Percentiles rank a stretch among this genome's conserved stretches.
phyloP scores from a whole-genome alignment of 2,113 vertebrate genomes.

The Atlantisia rogersi region DNA sequence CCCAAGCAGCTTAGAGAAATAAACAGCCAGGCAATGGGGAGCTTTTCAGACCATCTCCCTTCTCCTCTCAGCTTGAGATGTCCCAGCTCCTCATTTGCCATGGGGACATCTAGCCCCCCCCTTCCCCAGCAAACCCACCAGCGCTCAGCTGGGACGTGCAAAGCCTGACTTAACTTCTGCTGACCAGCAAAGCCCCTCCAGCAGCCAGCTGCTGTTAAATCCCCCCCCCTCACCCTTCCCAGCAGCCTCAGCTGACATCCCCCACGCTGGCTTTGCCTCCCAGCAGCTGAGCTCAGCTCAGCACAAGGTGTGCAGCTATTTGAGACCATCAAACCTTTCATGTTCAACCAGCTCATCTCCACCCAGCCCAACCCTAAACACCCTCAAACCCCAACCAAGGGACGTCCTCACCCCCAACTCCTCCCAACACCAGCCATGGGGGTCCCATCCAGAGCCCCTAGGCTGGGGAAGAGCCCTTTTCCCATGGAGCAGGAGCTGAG shows the following conservation, averaged over 20 bases:
- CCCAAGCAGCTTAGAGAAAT: neutral
- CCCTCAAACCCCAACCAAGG: rapidly evolving
- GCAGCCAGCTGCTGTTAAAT: rapidly evolving
- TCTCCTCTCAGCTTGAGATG: neutral
- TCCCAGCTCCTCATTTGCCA: neutral
- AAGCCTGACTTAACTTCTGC: neutral
- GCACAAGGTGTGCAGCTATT: neutral
- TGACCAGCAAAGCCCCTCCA: neutral
- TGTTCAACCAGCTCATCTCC: neutral
- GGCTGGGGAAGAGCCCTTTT: neutral
- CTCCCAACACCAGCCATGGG: neutral
- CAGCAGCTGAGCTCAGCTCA: neutral
- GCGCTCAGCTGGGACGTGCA: neutral
- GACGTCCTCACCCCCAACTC: neutral
- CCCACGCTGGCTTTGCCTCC: neutral
- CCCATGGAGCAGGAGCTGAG: neutral
- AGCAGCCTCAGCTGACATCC: neutral
- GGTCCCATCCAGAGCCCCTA: rapidly evolving
- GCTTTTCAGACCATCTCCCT: neutral
- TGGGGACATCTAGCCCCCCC: rapidly evolving
- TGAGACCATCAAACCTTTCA: neutral
- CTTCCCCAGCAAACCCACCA: neutral
- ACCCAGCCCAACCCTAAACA: neutral
- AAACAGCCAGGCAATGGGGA: rapidly evolving
- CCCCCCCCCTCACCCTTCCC: neutral